phyloP scores from a whole-genome alignment of 2,888 invertebrate genomes.

The Eilema griseolum region DNA sequence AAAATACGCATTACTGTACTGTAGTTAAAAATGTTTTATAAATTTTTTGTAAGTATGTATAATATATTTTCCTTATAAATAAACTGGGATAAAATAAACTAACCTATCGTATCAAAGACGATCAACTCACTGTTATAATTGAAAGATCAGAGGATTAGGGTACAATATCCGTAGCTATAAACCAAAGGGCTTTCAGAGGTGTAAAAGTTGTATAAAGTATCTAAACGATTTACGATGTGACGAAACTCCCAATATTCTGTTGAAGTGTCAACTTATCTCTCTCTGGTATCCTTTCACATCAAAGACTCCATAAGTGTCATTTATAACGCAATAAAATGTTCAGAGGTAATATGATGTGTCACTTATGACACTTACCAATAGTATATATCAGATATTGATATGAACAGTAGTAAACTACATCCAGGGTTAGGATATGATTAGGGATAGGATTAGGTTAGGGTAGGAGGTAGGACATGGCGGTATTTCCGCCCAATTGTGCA shows the following conservation, averaged over 20 bases:
- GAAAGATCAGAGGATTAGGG: constrained; percentile 4
- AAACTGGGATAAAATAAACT: too few relatives aligned
- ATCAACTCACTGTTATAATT: background rate
- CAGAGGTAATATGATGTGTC: background rate
- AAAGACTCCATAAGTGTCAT: background rate
- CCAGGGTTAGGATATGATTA: too few relatives aligned
- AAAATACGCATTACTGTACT: background rate
- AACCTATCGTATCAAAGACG: background rate
- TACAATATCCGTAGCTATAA: background rate
- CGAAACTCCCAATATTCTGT: background rate
- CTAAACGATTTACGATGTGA: background rate
- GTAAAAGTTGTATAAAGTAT: background rate
- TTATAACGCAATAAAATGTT: background rate
- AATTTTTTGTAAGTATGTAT: too few relatives aligned
- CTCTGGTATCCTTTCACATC: background rate
- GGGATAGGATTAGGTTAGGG: too few relatives aligned
- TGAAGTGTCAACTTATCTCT: background rate
- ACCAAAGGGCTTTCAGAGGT: background rate
- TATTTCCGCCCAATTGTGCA: too few relatives aligned
- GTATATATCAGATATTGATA: background rate
- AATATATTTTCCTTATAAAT: too few relatives aligned
- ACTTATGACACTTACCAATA: background rate
- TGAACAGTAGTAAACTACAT: background rate
- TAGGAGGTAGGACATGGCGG: too few relatives aligned
- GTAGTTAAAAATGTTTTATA: background rate